Evolutionary conservation across 2,888 invertebrate genomes (phyloP).

Genomic region (Eupithecia exiguata): DNA sequence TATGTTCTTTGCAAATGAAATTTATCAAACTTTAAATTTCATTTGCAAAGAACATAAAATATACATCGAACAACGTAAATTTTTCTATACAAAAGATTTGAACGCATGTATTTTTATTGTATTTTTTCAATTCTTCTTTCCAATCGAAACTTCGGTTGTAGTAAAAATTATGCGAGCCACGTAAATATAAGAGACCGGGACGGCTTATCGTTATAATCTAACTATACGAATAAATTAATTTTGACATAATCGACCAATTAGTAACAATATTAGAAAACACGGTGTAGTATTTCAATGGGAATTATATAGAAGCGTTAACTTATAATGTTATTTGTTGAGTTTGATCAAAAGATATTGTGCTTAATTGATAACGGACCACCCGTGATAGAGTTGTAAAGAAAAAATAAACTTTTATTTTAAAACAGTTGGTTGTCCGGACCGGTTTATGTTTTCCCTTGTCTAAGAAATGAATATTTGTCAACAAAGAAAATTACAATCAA

Average conservation of each 20-base stretch:
- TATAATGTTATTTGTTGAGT: constrained; percentile 29
- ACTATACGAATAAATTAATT: constrained; percentile 69
- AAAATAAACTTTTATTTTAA: not conserved
- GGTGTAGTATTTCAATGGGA: constrained; percentile 42
- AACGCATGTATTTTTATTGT: not conserved
- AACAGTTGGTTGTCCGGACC: not conserved
- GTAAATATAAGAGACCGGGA: not conserved
- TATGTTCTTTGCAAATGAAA: no score
- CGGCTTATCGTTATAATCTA: constrained; percentile 62
- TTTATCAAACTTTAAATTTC: no score
- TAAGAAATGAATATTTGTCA: no score
- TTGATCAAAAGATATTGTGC: constrained; percentile 23
- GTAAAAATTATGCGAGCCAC: constrained; percentile 4
- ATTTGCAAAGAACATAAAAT: not conserved
- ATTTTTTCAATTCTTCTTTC: not conserved
- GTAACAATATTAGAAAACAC: constrained; percentile 50
- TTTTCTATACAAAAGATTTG: not conserved
- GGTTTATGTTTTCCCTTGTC: not conserved
- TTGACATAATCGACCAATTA: constrained; percentile 69
- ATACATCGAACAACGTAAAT: not conserved
- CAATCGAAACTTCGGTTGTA: not conserved
- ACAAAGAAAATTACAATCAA: no score
- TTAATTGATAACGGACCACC: constrained; percentile 20
- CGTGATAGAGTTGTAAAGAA: constrained; percentile 15
- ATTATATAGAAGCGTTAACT: constrained; percentile 39